These are phyloP conservation scores for Perodicticus potto DNA, from an alignment of 2,797 vertebrate species.

Conservation along the genomic window DNA sequence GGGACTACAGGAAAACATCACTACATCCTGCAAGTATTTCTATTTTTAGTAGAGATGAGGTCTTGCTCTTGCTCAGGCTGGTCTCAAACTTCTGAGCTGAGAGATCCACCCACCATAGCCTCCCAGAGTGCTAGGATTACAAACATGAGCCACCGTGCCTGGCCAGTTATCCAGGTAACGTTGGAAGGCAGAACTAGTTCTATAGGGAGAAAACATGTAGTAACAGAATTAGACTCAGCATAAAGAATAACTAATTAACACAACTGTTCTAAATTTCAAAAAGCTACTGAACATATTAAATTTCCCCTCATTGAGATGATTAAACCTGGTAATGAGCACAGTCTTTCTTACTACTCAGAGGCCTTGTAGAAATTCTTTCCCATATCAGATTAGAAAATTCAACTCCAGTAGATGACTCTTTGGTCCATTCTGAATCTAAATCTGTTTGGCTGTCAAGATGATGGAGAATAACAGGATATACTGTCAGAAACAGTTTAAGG, in stretches of 20 bases:
- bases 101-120: too few relatives aligned
- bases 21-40: too few relatives aligned
- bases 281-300: background rate
- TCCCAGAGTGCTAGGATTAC: too few relatives aligned
- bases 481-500: background rate
- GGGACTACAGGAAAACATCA: too few relatives aligned
- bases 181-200: background rate
- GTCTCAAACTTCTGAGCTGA: too few relatives aligned
- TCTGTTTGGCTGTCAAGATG: background rate
- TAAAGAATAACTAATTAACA: background rate
- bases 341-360: background rate
- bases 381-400: background rate
- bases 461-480: background rate
- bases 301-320: background rate
- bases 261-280: background rate
- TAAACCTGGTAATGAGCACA: background rate
- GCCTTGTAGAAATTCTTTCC: constrained; percentile 37
- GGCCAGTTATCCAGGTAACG: background rate
- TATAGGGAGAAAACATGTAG: background rate
- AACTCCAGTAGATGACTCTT: background rate
- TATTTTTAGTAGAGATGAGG: too few relatives aligned
- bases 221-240: background rate
- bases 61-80: too few relatives aligned
- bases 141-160: too few relatives aligned
- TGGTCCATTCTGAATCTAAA: background rate